Evolutionary conservation across 2,888 invertebrate species (phyloP), one percentile per base, ranked within the genome.

Genomic region (Tiphia femorata): DNA sequence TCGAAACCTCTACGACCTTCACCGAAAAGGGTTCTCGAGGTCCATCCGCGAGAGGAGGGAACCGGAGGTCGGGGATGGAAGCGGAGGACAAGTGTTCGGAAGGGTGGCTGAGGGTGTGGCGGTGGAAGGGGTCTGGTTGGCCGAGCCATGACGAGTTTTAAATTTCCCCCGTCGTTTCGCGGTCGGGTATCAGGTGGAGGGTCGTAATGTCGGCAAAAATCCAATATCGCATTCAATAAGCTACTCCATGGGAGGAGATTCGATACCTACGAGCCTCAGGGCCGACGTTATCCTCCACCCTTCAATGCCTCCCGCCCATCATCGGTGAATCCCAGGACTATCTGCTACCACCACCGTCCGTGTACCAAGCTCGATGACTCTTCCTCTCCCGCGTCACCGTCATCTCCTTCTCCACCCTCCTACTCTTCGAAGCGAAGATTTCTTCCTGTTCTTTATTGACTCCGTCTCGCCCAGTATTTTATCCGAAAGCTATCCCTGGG

Each of bases 171-270:
- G 76, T 79, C 78, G 75, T 78, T 77, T 75, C 64, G 70, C 66
- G 76, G 79, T 75, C 72, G 75, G 73, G 73, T 78, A 80, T 79
- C 80, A 78, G 77, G 69, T 62, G 69, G 68, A 61, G 64, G 64
- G 61, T 62, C 67, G 55, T 72, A 73, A 72, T 73, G 73, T 59
- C 72, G 68, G 72, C 62, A 70, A 73, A 78, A 77, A 80, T 79
- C 76, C 80, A 80, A 81, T 81, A 81, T 80, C 79, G 72, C 70
- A 78, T 81, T 80, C 79, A 78, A 81, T 81, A 81, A 81, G 76
- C 75, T 64, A 58, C 49, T 58, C 58, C 62, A 35, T 54, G 56
- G 58, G 57, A 44, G 53, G 48, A 63, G 73, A 62, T 53, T 61
- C 61, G 47, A 41, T 30, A 47, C 58, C 55, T 40, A 29, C 21